A percentile compares a stretch with the other conserved stretches of the same genome.
Conservation (phyloP, 2,888 invertebrate species). For the Proisotoma minuta region DNA sequence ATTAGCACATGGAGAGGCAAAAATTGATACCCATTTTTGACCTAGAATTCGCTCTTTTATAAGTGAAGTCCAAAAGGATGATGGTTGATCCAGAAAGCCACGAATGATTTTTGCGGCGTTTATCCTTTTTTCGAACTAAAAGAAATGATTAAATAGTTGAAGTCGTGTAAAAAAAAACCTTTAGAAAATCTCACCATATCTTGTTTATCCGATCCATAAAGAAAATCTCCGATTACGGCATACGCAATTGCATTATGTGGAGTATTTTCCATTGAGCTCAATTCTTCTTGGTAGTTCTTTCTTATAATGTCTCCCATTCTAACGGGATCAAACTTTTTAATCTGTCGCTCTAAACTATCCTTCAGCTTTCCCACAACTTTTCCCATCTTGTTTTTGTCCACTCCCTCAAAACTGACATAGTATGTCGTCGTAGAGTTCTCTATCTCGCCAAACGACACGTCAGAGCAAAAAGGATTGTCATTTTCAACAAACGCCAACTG, state of each 20-base stretch:
- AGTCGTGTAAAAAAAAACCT: background rate
- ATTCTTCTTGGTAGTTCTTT: slow-evolving; percentile 64
- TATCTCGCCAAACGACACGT: slow-evolving; percentile 65
- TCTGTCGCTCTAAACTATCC: slow-evolving; percentile 54
- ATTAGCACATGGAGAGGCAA: slow-evolving; percentile 50
- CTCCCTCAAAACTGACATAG: slow-evolving; percentile 69
- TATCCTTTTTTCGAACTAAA: slow-evolving; percentile 38
- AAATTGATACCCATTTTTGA: slow-evolving; percentile 42
- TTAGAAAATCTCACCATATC: slow-evolving; percentile 57
- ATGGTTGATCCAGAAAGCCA: slow-evolving; percentile 31
- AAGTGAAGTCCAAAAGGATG: slow-evolving; percentile 38
- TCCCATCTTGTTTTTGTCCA: slow-evolving; percentile 64
- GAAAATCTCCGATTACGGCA: slow-evolving; percentile 72
- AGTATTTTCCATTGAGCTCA: slow-evolving; percentile 67
- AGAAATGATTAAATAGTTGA: slow-evolving; percentile 7
- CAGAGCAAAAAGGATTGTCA: slow-evolving; percentile 64
- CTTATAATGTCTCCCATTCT: slow-evolving; percentile 68
- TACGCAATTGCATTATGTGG: slow-evolving; percentile 74
- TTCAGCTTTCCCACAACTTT: slow-evolving; percentile 60
- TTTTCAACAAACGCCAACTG: slow-evolving; percentile 77
- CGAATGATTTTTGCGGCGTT: slow-evolving; percentile 38
- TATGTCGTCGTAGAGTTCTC: slow-evolving; percentile 70
- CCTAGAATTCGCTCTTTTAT: slow-evolving; percentile 33
- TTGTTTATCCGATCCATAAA: slow-evolving; percentile 69
- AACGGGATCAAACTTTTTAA: slow-evolving; percentile 64